Base-by-base conservation (phyloP, 2,113 vertebrate species). In the Alces alces region DNA sequence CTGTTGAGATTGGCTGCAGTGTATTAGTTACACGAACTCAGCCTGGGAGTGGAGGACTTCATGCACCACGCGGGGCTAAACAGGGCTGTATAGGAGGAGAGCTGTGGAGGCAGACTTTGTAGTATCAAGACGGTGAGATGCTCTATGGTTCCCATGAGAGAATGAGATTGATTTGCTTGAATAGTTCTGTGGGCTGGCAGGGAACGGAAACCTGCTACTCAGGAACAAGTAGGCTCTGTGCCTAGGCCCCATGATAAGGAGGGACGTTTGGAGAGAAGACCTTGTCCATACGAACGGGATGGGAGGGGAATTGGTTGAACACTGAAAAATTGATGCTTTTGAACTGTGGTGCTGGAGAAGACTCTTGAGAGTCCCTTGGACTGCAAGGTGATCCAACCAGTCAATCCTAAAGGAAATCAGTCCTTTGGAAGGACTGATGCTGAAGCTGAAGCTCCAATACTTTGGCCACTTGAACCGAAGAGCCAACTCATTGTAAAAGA, bases 1-100 rank as follows among this genome's bases (percentile, higher is more conserved):
- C 52, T 25, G 52, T 9, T 50, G 25, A 58, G 39, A 73, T 4
- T 1, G 6, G 21, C 39, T 50, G 33, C 25, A 33, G 6, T 23
- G n/a, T 39, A 13, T 83, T 58, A n/a, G 16, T 57, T n/a, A 66
- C 1, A 12, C 23, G 25, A 8, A 17, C 21, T 88, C 52, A 58
- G 52, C 30, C 66, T 8, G 6, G 39, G 21, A 19, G 5, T n/a
- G n/a, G 39, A 52, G 25, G 27, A 8, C 11, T 8, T 4, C 12
- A 13, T 3, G 21, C 0, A 12, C 12, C 54, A 50, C 0, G 0
- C 83, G 13, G 66, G 7, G 66, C 25, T 27, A 25, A 23, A 13
- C 66, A 70, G n/a, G 66, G 36, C 66, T 39, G n/a, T 39, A 70
- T 11, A 39, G n/a, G 16, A 89, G 39, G 13, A 55, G 5, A 11